These are phyloP conservation scores for Archilochus colubris DNA, from an alignment of 2,113 vertebrate genomes.

Conservation along the genomic window DNA sequence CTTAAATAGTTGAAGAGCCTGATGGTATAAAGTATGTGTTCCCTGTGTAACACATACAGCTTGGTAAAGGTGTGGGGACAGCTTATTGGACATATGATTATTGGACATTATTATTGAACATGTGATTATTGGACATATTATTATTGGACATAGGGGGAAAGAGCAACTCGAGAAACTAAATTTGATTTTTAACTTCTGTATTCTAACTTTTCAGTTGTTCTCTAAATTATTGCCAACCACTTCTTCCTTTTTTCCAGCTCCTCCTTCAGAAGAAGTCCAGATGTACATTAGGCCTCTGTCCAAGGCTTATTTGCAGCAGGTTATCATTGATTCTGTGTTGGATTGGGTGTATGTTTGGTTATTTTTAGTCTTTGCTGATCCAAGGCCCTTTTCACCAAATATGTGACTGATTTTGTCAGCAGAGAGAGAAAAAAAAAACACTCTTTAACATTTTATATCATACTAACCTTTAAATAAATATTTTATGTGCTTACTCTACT, in stretches of 20 bases:
- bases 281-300: neutral
- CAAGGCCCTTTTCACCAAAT: neutral
- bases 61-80: neutral
- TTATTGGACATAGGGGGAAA: neutral
- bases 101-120: neutral
- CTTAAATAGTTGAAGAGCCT: neutral
- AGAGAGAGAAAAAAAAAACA: neutral
- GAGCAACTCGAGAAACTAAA: neutral
- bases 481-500: constrained; percentile 17
- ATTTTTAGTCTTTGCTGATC: neutral
- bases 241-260: neutral
- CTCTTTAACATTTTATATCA: neutral
- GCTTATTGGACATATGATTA: neutral
- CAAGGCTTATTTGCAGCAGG: neutral
- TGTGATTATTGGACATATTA: no score
- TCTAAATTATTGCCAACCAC: neutral
- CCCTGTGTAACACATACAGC: neutral
- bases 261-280: neutral
- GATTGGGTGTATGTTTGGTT: neutral
- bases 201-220: neutral
- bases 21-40: neutral
- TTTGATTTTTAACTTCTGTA: neutral
- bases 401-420: neutral
- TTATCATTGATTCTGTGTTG: neutral
- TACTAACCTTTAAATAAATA: constrained; percentile 34